Conservation (phyloP, 2,888 invertebrate species). For the Agriopis leucophaearia region DNA sequence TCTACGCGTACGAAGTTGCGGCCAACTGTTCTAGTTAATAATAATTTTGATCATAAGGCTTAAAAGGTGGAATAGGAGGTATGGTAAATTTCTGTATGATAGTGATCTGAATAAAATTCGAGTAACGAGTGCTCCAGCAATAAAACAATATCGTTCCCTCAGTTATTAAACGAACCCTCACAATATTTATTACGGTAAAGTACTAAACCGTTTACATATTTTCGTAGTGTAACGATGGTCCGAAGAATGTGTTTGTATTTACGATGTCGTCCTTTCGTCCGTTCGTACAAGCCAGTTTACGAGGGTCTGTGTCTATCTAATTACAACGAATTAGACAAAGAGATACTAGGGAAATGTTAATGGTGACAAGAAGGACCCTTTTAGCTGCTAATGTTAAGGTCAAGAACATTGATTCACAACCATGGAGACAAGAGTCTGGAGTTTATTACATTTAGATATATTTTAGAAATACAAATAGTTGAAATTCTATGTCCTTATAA, state of each 20-base stretch:
- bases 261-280: slow-evolving; percentile 11
- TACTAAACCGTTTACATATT: slow-evolving; percentile 29
- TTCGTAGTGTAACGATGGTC: slow-evolving; percentile 28
- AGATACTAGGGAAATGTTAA: slow-evolving; percentile 16
- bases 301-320: slow-evolving; percentile 13
- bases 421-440: too few species aligned
- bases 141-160: slow-evolving; percentile 22
- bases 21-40: too few species aligned
- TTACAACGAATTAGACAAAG: slow-evolving; percentile 24
- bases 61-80: too few species aligned
- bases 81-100: too few species aligned
- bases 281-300: slow-evolving; percentile 17
- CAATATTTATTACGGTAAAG: slow-evolving; percentile 27
- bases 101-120: neutral
- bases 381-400: slow-evolving; percentile 1
- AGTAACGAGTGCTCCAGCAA: slow-evolving; percentile 5
- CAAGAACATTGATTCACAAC: neutral
- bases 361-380: slow-evolving; percentile 7
- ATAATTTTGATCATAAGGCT: too few species aligned
- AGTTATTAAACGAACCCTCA: slow-evolving; percentile 21
- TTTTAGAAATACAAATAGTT: too few species aligned
- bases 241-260: slow-evolving; percentile 29
- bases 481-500: too few species aligned
- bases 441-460: too few species aligned
- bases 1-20: too few species aligned